Conservation (phyloP, 2,888 invertebrate genomes). For the Erannis defoliaria region DNA sequence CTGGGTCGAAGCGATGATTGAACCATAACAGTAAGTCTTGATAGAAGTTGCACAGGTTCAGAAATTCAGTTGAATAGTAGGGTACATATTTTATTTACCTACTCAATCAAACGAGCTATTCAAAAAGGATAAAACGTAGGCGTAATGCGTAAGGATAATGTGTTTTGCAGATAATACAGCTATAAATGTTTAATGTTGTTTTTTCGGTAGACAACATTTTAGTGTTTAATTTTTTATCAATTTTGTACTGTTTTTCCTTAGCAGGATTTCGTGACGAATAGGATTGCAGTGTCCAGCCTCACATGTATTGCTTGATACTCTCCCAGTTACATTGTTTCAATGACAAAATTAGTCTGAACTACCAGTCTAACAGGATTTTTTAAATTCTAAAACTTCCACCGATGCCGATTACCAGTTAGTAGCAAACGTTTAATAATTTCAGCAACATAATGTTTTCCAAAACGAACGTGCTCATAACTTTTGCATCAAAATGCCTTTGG, state of each 20-base stretch:
- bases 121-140: background rate
- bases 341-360: background rate
- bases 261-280: background rate
- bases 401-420: background rate
- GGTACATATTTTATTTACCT: no score
- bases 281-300: no score
- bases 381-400: background rate
- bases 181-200: no score
- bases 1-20: conserved; percentile 31
- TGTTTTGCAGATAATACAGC: background rate
- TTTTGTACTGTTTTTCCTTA: background rate
- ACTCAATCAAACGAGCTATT: background rate
- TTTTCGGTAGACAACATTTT: no score
- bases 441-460: background rate
- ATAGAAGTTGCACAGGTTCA: conserved; percentile 28
- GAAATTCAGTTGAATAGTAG: conserved; percentile 17
- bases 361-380: conserved; percentile 16
- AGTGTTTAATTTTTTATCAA: no score
- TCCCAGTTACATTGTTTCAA: no score
- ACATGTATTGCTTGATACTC: no score
- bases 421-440: background rate
- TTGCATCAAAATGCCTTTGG: conserved; percentile 21
- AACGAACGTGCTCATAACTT: conserved; percentile 27
- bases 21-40: conserved; percentile 25
- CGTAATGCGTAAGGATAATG: background rate